Base-by-base conservation (phyloP, 1,140 invertebrate genomes). In the Drosophila tani region DNA sequence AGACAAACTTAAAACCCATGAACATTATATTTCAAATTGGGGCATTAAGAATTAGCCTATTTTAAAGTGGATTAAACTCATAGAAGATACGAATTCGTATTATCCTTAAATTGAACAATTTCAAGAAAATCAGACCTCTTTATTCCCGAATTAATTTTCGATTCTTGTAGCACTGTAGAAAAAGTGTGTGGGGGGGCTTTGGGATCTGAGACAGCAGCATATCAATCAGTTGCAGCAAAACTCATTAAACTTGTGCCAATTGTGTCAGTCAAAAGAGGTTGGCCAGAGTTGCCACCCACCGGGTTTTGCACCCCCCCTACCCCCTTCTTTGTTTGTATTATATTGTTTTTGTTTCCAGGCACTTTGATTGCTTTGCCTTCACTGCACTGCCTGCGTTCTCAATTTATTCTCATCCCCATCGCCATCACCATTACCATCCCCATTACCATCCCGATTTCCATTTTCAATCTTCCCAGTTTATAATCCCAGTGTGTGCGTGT, bases 211-310 rank as follows among this genome's bases (percentile, higher is more conserved):
- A 40, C 78, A 81, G 58, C 69, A 43, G 43, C 46, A 84, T 60
- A 77, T 85, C 82, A 86, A 85, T 85, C 82, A 82, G 74, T 66
- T 82, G 75, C 82, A 84, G 82, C 68, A 64, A 79, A 86, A 76
- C 82, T 85, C 79, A 86, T 86, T 86, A 85, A 74, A 76, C 79
- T 81, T 65, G 75, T 66, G 69, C 78, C 73, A 85, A 85, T 81
- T 84, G 73, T 85, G 81, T 78, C 82, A 85, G 66, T 68, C 78
- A 69, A 67, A 70, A 32, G 64, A 17, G 64, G 67, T 47, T 41
- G 46, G 32, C 43, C 35, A 40, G 59, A 21, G 45, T 17, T 40
- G 35, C 60, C 35, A 32, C 49, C 47, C 15, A 24, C 47, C 32
- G 17, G 24, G n/a, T 49, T 19, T 12, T 19, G 41, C 27, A 66